Base-by-base conservation (phyloP, 2,797 vertebrate species). In the Kryptolebias ocellatus region DNA sequence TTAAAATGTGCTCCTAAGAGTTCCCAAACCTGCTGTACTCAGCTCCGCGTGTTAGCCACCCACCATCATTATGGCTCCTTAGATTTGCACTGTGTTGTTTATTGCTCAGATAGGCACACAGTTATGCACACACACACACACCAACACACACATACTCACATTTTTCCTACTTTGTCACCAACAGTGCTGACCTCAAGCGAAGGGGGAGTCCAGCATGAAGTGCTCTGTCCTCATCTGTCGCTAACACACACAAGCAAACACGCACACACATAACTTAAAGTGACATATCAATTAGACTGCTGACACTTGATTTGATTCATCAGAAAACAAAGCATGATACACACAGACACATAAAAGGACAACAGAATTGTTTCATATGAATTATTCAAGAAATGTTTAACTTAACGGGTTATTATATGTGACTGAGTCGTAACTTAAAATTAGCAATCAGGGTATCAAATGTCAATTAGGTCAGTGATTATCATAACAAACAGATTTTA, bases 121-220 rank as follows among this genome's bases (percentile, higher is more conserved):
- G 10, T 39, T 62, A 56, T 60, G 54, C 54, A 49, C 66, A 37
- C 69, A 74, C 74, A 2, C 20, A 24, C 20, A 24, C 20, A 24
- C 20, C 20, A 24, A 24, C 20, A 24, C 20, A 24, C 20, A 24
- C 20, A 24, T 24, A 24, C 20, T 24, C 20, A 82, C 67, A 78
- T 76, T 86, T 84, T 84, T 89, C 85, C 83, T 75, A 76, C 71
- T 86, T 84, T 81, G 74, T 86, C 83, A 75, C 76, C 67, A 85
- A 75, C 84, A 74, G 73, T 87, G 81, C 86, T 89, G 84, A 89
- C 81, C 85, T 90, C 84, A 87, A 86, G 73, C 89, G 83, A 89
- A 86, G 78, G 65, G 53, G 72, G 79, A 83, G 84, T 85, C 75
- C 74, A 79, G 74, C 67, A 53, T 87, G 83, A 86, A 87, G 80